Evolutionary conservation across 2,888 invertebrate genomes (phyloP), one percentile per base, ranked within the genome.

Genomic region (Sesia apiformis): DNA sequence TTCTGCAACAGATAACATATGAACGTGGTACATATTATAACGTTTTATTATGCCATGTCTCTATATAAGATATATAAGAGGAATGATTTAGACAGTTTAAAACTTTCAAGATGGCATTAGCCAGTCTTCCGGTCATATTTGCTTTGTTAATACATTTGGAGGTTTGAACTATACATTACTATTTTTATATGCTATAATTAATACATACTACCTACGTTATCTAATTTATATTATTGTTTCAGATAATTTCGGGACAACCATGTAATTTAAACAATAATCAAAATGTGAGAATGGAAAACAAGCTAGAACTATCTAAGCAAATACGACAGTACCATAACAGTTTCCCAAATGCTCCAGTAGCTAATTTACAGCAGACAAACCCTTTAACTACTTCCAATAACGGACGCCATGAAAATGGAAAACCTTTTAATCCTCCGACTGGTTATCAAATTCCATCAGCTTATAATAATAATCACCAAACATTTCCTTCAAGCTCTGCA

Each of bases 101-200:
- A 66, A 65, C 78, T 75, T 74, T 68, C 65, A 71, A 68, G 64
- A 86, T 85, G 85, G 72, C 71, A 58, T 58, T 58, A 58, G 69
- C 70, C 62, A 73, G 67, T 66, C 60, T 73, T 62, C 61, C 65
- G 58, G 67, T 69, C 56, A 58, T 72, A 56, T 64, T 74, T 40
- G 59, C 72, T 60, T 63, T 79, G 55, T 59, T 81, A 49, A 58
- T 78, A 52, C 69, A 70, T 58, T 52, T 61, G 42, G 58, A 69
- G 60, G 65, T 67, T 42, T 42, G 42, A 42, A 42, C 5, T 42
- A 6, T 7, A 42, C 7, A 42, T 42, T 7, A 42, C 5, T 42
- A 6, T 42, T 7, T 42, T 7, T 42, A 42, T 42, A 6, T 42
- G 7, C 7, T 42, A 7, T 42, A 7, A 42, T 42, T 42, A 6